A percentile compares a stretch with the other conserved stretches of the same genome.
Conservation (phyloP, 1,140 invertebrate species). For the Holotrichia oblita region DNA sequence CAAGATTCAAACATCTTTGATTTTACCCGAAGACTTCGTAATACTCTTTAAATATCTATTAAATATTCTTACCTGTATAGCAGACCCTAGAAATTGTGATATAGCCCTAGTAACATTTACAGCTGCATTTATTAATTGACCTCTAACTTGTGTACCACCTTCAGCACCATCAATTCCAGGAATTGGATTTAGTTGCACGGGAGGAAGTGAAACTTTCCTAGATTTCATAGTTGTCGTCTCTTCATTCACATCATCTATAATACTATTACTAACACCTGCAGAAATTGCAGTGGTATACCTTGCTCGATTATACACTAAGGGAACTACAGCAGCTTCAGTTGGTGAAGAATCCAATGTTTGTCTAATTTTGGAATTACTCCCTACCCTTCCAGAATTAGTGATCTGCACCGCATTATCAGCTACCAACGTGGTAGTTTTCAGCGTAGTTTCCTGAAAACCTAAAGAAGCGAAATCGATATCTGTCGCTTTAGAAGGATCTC, state of each 20-base stretch:
- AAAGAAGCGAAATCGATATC: constrained; percentile 55
- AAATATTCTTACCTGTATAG: constrained; percentile 69
- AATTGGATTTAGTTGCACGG: constrained; percentile 56
- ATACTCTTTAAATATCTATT: too few species aligned
- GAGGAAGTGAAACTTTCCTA: constrained; percentile 48
- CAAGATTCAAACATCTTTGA: too few species aligned
- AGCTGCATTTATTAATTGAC: constrained; percentile 73
- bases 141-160: constrained; percentile 62
- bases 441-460: constrained; percentile 51
- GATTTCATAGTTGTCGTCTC: constrained; percentile 45
- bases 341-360: background rate
- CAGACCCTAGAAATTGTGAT: constrained; percentile 76
- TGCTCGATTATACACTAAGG: constrained; percentile 20
- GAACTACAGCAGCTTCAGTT: constrained; percentile 17
- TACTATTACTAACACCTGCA: constrained; percentile 50
- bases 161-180: constrained; percentile 53
- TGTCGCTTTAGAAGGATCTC: constrained; percentile 53
- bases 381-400: constrained; percentile 52
- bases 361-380: constrained; percentile 44
- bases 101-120: constrained; percentile 77
- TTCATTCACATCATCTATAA: constrained; percentile 47
- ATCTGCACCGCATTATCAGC: constrained; percentile 52
- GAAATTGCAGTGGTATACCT: constrained; percentile 45
- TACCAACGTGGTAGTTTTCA: constrained; percentile 42
- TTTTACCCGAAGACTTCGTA: too few species aligned